Evolutionary conservation across 2,888 invertebrate species (phyloP).

Genomic region (Clepsis dumicolana): DNA sequence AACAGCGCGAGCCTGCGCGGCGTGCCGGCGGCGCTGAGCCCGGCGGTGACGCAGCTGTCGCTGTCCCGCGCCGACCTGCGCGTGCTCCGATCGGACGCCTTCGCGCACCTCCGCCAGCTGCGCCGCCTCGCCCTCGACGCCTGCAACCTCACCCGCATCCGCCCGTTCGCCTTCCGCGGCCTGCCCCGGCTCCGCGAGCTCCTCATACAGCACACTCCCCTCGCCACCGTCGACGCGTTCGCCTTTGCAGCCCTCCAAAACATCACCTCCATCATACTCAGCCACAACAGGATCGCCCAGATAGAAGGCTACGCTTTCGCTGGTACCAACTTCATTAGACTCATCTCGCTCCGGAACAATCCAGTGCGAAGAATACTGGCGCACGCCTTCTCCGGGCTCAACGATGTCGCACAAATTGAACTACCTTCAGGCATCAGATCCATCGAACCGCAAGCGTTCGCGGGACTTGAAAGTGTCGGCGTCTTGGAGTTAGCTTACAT

Average conservation of each 20-base stretch:
- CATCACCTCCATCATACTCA: conserved; percentile 89
- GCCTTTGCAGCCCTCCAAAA: conserved; percentile 95
- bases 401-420: conserved; percentile 93
- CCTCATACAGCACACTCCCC: conserved; percentile 94
- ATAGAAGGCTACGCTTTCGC: conserved; percentile 94
- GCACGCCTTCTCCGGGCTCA: conserved; percentile 94
- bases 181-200: conserved; percentile 91
- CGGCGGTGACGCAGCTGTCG: conserved; percentile 93
- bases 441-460: conserved; percentile 93
- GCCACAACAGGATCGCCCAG: conserved; percentile 90
- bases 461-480: conserved; percentile 93
- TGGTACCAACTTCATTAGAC: conserved; percentile 93
- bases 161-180: conserved; percentile 95
- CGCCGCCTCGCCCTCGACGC: conserved; percentile 94
- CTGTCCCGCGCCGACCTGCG: conserved; percentile 94
- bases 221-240: conserved; percentile 92
- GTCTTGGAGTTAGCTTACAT: conserved; percentile 93
- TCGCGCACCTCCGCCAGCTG: conserved; percentile 92
- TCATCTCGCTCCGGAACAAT: conserved; percentile 94
- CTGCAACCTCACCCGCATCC: conserved; percentile 93
- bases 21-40: conserved; percentile 92
- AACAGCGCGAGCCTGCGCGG: conserved; percentile 93
- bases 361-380: conserved; percentile 92
- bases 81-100: conserved; percentile 93
- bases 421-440: conserved; percentile 92